Base-by-base conservation (phyloP, 2,797 vertebrate species). In the Oryzias dopingdopingensis region DNA sequence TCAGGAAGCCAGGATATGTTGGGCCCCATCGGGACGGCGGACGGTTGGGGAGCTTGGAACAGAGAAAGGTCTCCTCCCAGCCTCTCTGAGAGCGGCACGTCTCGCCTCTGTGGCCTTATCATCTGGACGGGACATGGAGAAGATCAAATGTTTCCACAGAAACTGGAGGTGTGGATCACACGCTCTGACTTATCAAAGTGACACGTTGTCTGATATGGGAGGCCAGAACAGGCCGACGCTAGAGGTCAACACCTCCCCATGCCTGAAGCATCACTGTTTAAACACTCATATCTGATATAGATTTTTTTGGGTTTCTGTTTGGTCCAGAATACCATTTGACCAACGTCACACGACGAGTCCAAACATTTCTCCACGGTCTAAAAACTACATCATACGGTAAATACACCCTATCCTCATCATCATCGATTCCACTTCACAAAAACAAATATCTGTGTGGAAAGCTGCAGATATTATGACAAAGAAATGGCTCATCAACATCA, bases 1-100 rank as follows among this genome's bases (percentile, higher is more conserved):
- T 96, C 94, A 0, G 94, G 92, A 62, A 93, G 79, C 90, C 89
- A 92, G 0, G 96, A 96, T 66, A 95, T 88, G 63, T 95, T 96
- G 64, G 93, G 92, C 6, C 91, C 90, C 0, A 64, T 40, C 0
- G 88, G 86, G 6, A 82, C 70, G 0, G 83, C 82, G 0, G 92
- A 93, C 24, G 89, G 88, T 2, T 79, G 81, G 0, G 89, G 90
- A 1, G 71, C 91, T 4, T 86, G 90, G 2, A 73, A 65, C 6
- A 62, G 56, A 6, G 77, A 74, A n/a, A 77, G 72, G 60, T 65
- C 88, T 1, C 92, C 90, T 53, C 90, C 92, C 65, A 94, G 84
- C 22, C 78, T 88, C 71, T 91, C 91, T 18, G 90, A 84, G 14
- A 91, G 86, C 16, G 84, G 88, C 49, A 86, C 71, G 56, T 89